Conservation (phyloP, 64 coral and sea anemone genomes). For the Trachythela sp. region DNA sequence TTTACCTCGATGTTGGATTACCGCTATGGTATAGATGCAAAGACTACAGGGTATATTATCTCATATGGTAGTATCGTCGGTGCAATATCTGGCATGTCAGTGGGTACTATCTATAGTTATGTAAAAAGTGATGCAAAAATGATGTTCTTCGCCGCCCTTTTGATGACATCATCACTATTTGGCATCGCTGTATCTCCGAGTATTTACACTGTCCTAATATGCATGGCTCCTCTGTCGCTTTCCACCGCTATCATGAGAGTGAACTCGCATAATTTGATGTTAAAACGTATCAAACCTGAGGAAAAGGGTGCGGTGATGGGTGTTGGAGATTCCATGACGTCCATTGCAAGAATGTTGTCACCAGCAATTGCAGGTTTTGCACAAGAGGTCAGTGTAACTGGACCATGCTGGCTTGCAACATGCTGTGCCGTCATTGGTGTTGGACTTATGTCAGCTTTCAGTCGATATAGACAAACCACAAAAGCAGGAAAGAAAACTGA, state of each 20-base stretch:
- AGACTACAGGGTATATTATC: slow-evolving; percentile 82
- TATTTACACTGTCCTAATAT: slow-evolving; percentile 53
- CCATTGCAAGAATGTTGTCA: slow-evolving; percentile 91
- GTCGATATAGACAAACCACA: not conserved
- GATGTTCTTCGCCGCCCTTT: slow-evolving; percentile 57
- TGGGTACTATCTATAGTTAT: slow-evolving; percentile 55
- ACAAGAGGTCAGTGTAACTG: slow-evolving; percentile 62
- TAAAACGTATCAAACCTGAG: slow-evolving; percentile 55
- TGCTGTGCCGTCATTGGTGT: slow-evolving; percentile 43
- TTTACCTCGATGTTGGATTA: slow-evolving; percentile 77
- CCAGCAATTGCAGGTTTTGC: slow-evolving; percentile 73
- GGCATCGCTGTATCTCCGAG: slow-evolving; percentile 75
- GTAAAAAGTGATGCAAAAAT: slow-evolving; percentile 78
- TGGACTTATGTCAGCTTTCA: slow-evolving; percentile 8
- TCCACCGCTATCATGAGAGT: slow-evolving; percentile 78
- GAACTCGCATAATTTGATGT: slow-evolving; percentile 64
- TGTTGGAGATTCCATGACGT: slow-evolving; percentile 74
- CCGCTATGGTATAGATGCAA: slow-evolving; percentile 67
- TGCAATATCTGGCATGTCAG: slow-evolving; percentile 66
- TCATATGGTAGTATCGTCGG: slow-evolving; percentile 72
- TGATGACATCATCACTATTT: slow-evolving; percentile 62
- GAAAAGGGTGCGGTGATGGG: slow-evolving; percentile 82
- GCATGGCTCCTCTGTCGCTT: slow-evolving; percentile 67
- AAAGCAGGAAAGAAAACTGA: not conserved
- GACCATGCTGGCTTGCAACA: slow-evolving; percentile 51